Evolutionary conservation across 2,888 invertebrate genomes (phyloP).

Genomic region (Cheilosia scutellata): DNA sequence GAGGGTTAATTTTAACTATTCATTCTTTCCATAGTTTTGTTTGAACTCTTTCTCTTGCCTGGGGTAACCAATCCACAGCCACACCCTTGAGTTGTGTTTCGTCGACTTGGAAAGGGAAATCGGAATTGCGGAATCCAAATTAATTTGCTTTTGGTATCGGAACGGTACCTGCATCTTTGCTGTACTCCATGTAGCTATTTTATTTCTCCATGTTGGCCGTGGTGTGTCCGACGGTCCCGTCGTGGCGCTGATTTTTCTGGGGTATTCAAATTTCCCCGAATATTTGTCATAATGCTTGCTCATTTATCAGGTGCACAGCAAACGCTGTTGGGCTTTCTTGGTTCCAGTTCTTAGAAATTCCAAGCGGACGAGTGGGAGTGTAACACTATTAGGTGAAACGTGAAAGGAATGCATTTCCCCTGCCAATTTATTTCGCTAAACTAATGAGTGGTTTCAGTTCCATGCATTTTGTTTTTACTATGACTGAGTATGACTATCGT

Average conservation of each 20-base stretch:
- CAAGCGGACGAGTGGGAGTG: conserved; percentile 58
- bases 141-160: background rate
- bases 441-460: conserved; percentile 43
- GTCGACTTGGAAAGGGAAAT: conserved; percentile 32
- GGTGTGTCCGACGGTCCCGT: no score
- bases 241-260: conserved; percentile 42
- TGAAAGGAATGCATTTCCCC: conserved; percentile 44
- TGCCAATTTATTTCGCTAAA: conserved; percentile 22
- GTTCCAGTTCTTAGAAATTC: conserved; percentile 19
- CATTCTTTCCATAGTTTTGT: conserved; percentile 54
- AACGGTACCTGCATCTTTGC: background rate
- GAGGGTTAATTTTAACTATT: conserved; percentile 64
- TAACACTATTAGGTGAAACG: conserved; percentile 9
- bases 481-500: background rate
- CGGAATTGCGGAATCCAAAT: conserved; percentile 12
- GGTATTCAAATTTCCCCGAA: conserved; percentile 76
- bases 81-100: background rate
- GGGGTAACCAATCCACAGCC: conserved; percentile 12
- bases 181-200: background rate
- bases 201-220: conserved; percentile 48
- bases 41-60: conserved; percentile 7
- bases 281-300: conserved; percentile 83
- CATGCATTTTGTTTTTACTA: background rate
- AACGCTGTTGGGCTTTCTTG: background rate
- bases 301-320: conserved; percentile 82